phyloP scores from a whole-genome alignment of 2,113 vertebrate genomes.

The Hippocampus barbouri region DNA sequence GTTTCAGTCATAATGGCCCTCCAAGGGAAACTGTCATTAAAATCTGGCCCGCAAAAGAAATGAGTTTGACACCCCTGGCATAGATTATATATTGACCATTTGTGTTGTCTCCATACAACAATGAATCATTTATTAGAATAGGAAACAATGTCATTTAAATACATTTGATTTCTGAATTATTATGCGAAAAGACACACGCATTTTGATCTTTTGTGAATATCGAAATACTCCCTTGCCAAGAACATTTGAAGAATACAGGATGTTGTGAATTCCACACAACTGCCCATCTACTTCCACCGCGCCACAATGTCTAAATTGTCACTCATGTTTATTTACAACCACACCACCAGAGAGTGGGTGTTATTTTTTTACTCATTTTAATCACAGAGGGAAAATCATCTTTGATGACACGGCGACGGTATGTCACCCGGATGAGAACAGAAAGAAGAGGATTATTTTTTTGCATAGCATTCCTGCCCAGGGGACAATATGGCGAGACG shows the following conservation, averaged over 20 bases:
- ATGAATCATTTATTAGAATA: not conserved
- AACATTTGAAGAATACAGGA: slow-evolving; percentile 15
- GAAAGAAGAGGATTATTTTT: slow-evolving; percentile 9
- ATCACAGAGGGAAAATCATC: slow-evolving; percentile 11
- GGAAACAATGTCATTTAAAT: not conserved
- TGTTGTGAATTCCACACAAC: not conserved
- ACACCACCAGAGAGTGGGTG: slow-evolving; percentile 8
- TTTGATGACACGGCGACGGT: slow-evolving; percentile 21
- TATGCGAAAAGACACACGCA: not conserved
- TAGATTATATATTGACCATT: not conserved
- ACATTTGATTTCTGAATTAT: not conserved
- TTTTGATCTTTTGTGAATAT: not conserved
- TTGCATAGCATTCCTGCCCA: slow-evolving; percentile 30
- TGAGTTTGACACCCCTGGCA: no score
- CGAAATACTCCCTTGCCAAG: not conserved
- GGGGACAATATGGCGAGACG: slow-evolving; percentile 25
- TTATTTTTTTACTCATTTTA: slow-evolving; percentile 29
- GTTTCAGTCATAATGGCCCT: no score
- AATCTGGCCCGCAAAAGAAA: no score
- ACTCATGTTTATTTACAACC: slow-evolving; percentile 34
- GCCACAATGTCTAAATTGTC: not conserved
- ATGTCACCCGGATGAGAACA: slow-evolving; percentile 13
- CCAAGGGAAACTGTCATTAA: no score
- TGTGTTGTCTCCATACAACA: not conserved
- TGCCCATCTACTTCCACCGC: not conserved